Conservation (phyloP, 2,888 invertebrate species). For the Tenthredo scrophulariae region DNA sequence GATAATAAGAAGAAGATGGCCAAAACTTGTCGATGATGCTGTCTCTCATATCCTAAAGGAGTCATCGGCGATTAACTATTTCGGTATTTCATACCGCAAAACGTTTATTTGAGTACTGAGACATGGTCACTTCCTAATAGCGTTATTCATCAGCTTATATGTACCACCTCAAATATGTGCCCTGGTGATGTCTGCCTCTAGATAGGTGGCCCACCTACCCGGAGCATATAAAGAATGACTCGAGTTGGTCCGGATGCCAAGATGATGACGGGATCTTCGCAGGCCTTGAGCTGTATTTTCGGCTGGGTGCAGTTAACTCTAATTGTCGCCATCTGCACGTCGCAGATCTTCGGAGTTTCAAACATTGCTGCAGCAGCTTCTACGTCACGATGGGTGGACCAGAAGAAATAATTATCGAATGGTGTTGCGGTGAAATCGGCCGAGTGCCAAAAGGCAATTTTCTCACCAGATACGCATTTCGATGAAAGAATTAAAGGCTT, state of each 20-base stretch:
- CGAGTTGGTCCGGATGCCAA: background rate
- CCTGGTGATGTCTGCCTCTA: background rate
- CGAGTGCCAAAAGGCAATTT: no score
- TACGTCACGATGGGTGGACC: background rate
- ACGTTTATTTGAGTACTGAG: background rate
- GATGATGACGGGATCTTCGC: conserved; percentile 10
- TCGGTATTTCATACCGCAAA: background rate
- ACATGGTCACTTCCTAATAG: background rate
- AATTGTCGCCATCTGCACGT: background rate
- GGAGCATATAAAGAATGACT: conserved; percentile 12
- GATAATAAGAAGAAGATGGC: background rate
- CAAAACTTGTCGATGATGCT: no score
- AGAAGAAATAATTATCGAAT: background rate
- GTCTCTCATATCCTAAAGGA: no score
- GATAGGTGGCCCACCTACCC: background rate
- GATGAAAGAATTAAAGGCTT: no score
- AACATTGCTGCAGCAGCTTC: background rate
- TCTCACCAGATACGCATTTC: no score
- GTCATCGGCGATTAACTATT: background rate
- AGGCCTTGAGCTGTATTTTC: conserved; percentile 35
- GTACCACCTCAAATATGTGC: background rate
- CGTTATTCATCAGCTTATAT: background rate
- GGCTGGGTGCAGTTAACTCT: background rate
- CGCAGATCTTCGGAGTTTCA: background rate
- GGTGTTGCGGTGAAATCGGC: no score